These are phyloP conservation scores for Palloptera scutellata DNA, from an alignment of 2,888 invertebrate species.

Conservation along the genomic window DNA sequence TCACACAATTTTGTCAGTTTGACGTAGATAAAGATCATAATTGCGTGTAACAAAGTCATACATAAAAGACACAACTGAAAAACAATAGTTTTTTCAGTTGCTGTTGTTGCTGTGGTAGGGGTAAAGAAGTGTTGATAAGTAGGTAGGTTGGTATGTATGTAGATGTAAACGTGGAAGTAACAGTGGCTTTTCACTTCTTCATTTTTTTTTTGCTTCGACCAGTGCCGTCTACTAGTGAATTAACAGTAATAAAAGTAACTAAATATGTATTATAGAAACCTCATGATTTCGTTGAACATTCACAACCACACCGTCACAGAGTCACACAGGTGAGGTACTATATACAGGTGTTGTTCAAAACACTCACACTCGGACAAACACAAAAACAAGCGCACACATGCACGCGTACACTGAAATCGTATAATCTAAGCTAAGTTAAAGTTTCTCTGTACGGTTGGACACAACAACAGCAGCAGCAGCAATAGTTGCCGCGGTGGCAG, in stretches of 20 bases:
- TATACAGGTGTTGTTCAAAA: too few species aligned
- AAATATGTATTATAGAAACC: conserved; percentile 26
- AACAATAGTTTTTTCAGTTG: background rate
- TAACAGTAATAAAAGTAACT: conserved; percentile 31
- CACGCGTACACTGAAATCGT: background rate
- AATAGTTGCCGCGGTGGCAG: conserved; percentile 2
- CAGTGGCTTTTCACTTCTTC: conserved; percentile 9
- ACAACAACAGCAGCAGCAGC: conserved; percentile 3
- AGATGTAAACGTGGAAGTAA: conserved; percentile 19
- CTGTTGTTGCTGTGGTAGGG: background rate
- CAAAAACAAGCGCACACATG: conserved; percentile 17
- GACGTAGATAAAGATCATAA: conserved; percentile 29
- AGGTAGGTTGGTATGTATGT: background rate
- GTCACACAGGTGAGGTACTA: too few species aligned
- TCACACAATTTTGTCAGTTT: conserved; percentile 28
- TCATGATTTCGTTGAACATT: conserved; percentile 24
- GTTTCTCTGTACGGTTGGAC: background rate
- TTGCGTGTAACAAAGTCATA: conserved; percentile 42
- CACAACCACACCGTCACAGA: too few species aligned
- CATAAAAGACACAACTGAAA: conserved; percentile 36
- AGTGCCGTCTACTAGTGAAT: conserved; percentile 10
- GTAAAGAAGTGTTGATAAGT: conserved; percentile 25
- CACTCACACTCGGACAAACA: conserved; percentile 8
- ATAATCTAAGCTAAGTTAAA: too few species aligned
- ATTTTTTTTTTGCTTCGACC: conserved; percentile 6